Conservation (phyloP, 37 sponge, comb jelly and placozoan genomes). For the Axinella damicornis region DNA sequence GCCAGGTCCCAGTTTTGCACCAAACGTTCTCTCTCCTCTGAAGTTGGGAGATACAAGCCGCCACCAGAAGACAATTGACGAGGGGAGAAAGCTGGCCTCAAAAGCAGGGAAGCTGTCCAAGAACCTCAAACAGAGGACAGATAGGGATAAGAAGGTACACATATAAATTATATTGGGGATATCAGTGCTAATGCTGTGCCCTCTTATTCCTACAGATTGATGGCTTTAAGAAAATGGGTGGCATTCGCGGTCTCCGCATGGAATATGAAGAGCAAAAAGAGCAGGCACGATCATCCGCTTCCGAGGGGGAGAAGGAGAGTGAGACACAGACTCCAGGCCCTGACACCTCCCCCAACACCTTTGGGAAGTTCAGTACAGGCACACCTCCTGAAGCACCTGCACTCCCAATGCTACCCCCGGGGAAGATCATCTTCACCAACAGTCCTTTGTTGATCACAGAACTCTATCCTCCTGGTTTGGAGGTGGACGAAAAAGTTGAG, state of each 20-base stretch:
- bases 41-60: too few relatives aligned
- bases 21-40: too few relatives aligned
- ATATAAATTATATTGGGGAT: too few relatives aligned
- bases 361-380: background rate
- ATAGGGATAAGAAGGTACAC: background rate
- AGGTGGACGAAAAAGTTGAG: background rate
- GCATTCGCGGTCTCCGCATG: conserved; percentile 1
- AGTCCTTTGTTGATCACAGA: conserved; percentile 12
- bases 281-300: too few relatives aligned
- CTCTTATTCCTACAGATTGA: too few relatives aligned
- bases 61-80: too few relatives aligned
- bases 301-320: background rate
- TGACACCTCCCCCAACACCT: too few relatives aligned
- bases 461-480: conserved; percentile 21
- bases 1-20: too few relatives aligned
- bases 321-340: background rate
- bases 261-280: background rate
- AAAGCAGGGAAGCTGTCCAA: background rate
- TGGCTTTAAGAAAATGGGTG: background rate
- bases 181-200: too few relatives aligned
- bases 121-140: conserved; percentile 8
- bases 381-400: background rate
- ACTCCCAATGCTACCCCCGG: conserved; percentile 32
- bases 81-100: background rate
- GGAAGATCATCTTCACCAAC: conserved; percentile 8